Evolutionary conservation across 1,140 invertebrate genomes (phyloP).

Genomic region (Calliopsis andreniformis): DNA sequence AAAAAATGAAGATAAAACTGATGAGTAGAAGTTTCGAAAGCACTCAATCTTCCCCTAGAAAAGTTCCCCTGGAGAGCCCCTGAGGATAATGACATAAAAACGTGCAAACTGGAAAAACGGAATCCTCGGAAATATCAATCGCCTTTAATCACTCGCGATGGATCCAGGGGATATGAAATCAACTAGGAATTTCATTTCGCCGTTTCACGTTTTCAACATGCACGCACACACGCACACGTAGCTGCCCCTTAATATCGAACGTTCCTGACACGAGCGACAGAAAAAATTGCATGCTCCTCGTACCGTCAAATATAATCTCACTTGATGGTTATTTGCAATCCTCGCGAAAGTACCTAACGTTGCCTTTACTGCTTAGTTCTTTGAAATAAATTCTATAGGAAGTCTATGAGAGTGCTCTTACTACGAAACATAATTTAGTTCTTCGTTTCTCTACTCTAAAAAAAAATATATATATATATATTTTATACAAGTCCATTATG

Average conservation of each 20-base stretch:
- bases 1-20: too few relatives aligned
- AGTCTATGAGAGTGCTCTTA: too few relatives aligned
- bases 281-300: not conserved
- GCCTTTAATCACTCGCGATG: not conserved
- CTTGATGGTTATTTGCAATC: not conserved
- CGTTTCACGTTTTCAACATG: not conserved
- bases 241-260: not conserved
- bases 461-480: too few relatives aligned
- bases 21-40: too few relatives aligned
- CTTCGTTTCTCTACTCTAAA: too few relatives aligned
- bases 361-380: not conserved
- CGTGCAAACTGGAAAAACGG: slow-evolving; percentile 14
- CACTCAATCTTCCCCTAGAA: not conserved
- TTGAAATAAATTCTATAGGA: too few relatives aligned
- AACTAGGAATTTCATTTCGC: slow-evolving; percentile 27
- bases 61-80: not conserved
- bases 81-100: not conserved
- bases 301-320: not conserved
- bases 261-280: not conserved
- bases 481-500: too few relatives aligned
- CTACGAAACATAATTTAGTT: too few relatives aligned
- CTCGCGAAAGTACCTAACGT: not conserved
- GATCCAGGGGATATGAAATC: not conserved
- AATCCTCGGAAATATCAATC: slow-evolving; percentile 1
- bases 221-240: not conserved